phyloP scores from a whole-genome alignment of 2,113 vertebrate species.

The Tupaia tana region DNA sequence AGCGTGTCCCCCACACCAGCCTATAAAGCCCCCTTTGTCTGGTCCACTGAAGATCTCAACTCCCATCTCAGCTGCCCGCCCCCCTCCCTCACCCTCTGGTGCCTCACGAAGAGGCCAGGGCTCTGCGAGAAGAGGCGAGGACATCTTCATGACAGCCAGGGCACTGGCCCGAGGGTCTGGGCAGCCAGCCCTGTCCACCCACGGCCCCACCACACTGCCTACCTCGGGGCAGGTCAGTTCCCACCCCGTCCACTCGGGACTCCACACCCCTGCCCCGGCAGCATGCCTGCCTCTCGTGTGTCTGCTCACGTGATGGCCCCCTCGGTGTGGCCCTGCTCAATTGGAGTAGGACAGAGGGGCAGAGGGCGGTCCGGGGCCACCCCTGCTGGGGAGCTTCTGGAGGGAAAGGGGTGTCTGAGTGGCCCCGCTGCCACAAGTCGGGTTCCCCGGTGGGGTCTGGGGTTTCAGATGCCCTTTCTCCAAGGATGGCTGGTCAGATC shows the following conservation, averaged over 20 bases:
- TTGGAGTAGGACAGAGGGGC: not conserved
- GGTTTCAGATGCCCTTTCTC: not conserved
- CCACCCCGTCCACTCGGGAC: not conserved
- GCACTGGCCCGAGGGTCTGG: not conserved
- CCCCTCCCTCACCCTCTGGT: constrained; percentile 47
- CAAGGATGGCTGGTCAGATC: not conserved
- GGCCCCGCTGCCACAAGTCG: not conserved
- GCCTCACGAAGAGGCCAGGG: constrained; percentile 46
- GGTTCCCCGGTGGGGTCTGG: not conserved
- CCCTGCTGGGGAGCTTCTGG: too few relatives aligned
- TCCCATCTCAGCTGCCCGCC: constrained; percentile 53
- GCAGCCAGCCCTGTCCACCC: not conserved
- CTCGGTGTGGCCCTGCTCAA: not conserved
- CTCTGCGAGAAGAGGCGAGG: not conserved
- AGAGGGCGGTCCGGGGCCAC: not conserved
- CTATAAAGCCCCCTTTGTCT: constrained; percentile 84
- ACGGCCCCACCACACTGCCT: not conserved
- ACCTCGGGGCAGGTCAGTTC: not conserved
- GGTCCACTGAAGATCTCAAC: constrained; percentile 60
- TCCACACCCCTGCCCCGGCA: not conserved
- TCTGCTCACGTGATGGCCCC: not conserved
- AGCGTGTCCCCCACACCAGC: constrained; percentile 15
- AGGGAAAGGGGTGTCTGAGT: not conserved
- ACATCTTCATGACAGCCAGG: not conserved
- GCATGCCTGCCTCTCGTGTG: not conserved